Evolutionary conservation across 2,113 vertebrate genomes (phyloP), one percentile per base, ranked within the genome.

Genomic region (Oostethus manadensis): DNA sequence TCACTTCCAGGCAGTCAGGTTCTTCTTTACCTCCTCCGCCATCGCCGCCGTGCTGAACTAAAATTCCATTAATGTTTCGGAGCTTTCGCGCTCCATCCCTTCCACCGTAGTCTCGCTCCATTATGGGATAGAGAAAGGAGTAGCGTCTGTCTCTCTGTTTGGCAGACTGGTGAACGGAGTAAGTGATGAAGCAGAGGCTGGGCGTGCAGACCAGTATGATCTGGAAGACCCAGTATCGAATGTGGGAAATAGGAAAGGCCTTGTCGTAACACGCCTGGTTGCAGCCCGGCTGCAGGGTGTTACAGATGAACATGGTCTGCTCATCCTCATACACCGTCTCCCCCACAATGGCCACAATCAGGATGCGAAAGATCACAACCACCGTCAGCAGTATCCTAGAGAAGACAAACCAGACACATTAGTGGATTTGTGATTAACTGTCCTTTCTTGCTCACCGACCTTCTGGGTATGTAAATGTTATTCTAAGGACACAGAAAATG

Each of bases 141-240:
- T 84, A 92, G 14, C 90, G 88, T 0, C 92, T 84, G 42, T 94
- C 93, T 0, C 87, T 88, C 64, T 92, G 92, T 70, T 95, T 95
- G 66, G 93, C 93, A 0, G 93, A 87, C 80, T 94, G 93, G 83
- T 94, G 93, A 43, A 94, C 91, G 0, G 93, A 94, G 85, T 95
- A 95, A 60, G 93, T 95, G 83, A 95, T 95, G 80, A 95, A 95
- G 85, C 93, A 95, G 62, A 95, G 90, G 76, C 93, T 95, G 60
- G 93, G 93, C 0, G 93, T 95, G 78, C 93, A 95, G 7, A 95
- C 93, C 80, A 95, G 85, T 60, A 95, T 94, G 84, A 95, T 95
- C 87, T 95, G 93, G 78, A 95, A 94, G 46, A 95, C 93, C 93
- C 93, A 95, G 88, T 94, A 95, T 13, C 93, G 91, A 81, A 95